Percentiles rank a stretch among this genome's conserved stretches.
phyloP scores from a whole-genome alignment of 2,113 vertebrate species.

The Corvus hawaiiensis region DNA sequence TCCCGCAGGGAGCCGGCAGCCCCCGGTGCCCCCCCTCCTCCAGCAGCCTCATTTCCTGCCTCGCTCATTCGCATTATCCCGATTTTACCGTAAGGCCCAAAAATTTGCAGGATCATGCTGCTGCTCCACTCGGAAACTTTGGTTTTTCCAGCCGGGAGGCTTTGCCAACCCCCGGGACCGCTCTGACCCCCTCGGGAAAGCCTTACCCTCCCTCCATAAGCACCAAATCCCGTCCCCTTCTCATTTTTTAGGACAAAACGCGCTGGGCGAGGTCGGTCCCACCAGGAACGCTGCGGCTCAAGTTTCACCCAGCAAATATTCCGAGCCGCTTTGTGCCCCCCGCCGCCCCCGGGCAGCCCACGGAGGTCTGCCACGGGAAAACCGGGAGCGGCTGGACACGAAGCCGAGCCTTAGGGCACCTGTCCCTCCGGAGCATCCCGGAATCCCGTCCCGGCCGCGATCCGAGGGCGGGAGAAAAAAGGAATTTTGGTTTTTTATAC shows the following conservation, averaged over 20 bases:
- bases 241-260: not conserved
- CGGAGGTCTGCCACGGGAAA: not conserved
- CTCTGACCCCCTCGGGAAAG: not conserved
- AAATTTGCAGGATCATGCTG: constrained; percentile 6
- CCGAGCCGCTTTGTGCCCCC: fast-evolving
- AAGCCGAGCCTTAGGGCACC: not conserved
- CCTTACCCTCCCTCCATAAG: too few relatives aligned
- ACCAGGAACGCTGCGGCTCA: not conserved
- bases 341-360: not conserved
- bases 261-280: not conserved
- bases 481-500: not conserved
- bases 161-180: fast-evolving
- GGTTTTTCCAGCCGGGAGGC: not conserved
- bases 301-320: not conserved
- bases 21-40: not conserved
- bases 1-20: not conserved
- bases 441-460: not conserved
- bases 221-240: not conserved
- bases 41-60: constrained; percentile 2
- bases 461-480: not conserved
- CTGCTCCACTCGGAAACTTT: not conserved
- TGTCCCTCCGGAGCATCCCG: not conserved
- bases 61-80: not conserved
- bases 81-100: not conserved
- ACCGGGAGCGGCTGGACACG: fast-evolving